Evolutionary conservation across 2,888 invertebrate species (phyloP).

Genomic region (Eristalis pertinax): DNA sequence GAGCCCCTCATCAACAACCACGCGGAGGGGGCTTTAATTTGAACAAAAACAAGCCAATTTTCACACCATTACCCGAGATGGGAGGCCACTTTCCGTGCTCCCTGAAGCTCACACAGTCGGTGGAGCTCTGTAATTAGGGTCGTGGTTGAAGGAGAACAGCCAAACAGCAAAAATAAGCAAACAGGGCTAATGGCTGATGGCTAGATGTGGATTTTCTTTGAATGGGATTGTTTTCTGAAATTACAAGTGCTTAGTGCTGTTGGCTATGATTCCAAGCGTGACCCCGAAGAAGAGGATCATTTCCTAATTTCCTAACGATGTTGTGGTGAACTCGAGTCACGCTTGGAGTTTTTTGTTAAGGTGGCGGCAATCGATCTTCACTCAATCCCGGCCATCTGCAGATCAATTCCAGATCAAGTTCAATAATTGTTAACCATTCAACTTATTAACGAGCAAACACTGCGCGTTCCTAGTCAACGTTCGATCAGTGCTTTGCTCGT

Average conservation of each 20-base stretch:
- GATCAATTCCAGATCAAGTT: no score
- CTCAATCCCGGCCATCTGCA: background rate
- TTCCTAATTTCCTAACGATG: background rate
- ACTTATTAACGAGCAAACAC: no score
- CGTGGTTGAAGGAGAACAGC: background rate
- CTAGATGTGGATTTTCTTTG: background rate
- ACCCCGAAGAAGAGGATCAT: background rate
- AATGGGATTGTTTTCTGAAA: background rate
- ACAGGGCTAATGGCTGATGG: background rate
- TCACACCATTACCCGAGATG: constrained; percentile 4
- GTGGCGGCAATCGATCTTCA: background rate
- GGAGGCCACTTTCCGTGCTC: background rate
- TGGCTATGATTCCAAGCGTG: background rate
- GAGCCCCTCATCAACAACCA: background rate
- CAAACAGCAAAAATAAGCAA: background rate
- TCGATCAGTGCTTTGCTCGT: no score
- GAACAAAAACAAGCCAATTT: background rate
- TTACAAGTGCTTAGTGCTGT: background rate
- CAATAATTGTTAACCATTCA: no score
- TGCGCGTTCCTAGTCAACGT: no score
- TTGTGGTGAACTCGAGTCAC: background rate
- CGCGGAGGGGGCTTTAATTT: background rate
- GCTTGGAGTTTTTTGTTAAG: background rate
- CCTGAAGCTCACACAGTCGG: background rate
- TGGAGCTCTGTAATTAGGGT: constrained; percentile 4